Base-by-base conservation (phyloP, 2,888 invertebrate genomes). In the Ferrisia virgata region DNA sequence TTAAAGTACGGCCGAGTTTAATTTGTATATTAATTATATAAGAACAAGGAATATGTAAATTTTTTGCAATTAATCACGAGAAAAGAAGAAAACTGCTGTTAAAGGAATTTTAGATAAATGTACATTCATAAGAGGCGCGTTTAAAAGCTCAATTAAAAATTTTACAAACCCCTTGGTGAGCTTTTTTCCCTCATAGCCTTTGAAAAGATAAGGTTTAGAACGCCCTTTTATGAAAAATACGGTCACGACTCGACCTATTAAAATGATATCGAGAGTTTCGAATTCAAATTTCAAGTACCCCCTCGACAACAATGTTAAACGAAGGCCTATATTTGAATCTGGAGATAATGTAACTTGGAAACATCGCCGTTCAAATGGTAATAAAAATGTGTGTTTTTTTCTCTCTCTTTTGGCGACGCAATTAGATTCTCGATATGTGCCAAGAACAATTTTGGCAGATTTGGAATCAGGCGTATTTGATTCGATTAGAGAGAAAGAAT, bases 401-500 rank as follows among this genome's bases (percentile, higher is more conserved):
- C 33, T 4, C 36, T 33, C n/a, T 31, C 33, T 18, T 64, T 25
- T 64, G 64, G 28, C 64, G 28, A 18, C 72, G 33, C 72, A 28
- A 33, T 33, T 80, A 80, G 84, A 79, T 43, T 47, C 43, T 43
- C 28, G 78, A 36, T 84, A 58, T 33, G 78, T 78, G 31, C 84
- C 84, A 15, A 78, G 84, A 79, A 47, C 84, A 33, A 84, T 84
- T 58, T 79, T 84, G 47, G 53, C 43, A 15, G 84, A 84, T 58
- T 58, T 84, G 39, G 84, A 84, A 25, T 78, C 84, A 13, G 84
- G 84, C 2, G 58, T 84, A 15, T 58, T 84, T 79, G 84, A 84
- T 47, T n/a, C 79, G 13, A 84, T 84, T 58, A 72, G 64, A 33
- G 78, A 58, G 15, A 76, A 78, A 53, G 79, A 78, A 43, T 79